These are phyloP conservation scores for Ahaetulla prasina DNA, from an alignment of 2,113 vertebrate species.

Conservation along the genomic window DNA sequence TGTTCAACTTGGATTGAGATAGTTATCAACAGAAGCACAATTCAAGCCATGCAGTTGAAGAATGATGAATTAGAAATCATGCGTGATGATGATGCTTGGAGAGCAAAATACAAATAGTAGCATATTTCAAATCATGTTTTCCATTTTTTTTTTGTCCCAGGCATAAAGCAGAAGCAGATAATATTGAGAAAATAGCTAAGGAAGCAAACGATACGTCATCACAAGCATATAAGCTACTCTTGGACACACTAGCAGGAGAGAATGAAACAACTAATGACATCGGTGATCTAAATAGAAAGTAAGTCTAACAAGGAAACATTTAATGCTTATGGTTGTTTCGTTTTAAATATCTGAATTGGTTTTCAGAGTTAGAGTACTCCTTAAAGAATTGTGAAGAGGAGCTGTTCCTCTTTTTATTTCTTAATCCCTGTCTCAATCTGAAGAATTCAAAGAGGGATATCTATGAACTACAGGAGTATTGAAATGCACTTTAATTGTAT, in stretches of 20 bases:
- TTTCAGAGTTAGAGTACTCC: neutral
- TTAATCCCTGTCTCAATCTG: neutral
- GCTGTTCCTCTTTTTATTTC: neutral
- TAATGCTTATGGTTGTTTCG: neutral
- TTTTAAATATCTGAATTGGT: neutral
- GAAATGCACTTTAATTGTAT: neutral
- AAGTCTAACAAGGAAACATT: conserved; percentile 52
- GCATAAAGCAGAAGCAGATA: conserved; percentile 91
- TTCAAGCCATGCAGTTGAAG: neutral
- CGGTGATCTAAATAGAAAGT: conserved; percentile 92
- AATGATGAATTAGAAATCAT: neutral
- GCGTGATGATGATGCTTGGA: neutral
- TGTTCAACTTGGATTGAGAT: neutral
- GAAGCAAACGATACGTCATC: conserved; percentile 91
- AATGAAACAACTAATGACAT: conserved; percentile 81
- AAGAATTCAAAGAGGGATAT: neutral
- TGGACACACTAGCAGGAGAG: conserved; percentile 85
- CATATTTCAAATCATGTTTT: conserved; percentile 31
- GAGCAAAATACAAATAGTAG: neutral
- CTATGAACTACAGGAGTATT: neutral
- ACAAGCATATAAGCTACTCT: conserved; percentile 85
- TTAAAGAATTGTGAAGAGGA: neutral
- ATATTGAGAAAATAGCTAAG: conserved; percentile 87
- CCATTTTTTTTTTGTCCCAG: conserved; percentile 57
- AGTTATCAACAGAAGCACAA: neutral